A percentile compares a stretch with the other conserved stretches of the same genome.
Conservation (phyloP, 2,888 invertebrate species). For the Troides aeacus region DNA sequence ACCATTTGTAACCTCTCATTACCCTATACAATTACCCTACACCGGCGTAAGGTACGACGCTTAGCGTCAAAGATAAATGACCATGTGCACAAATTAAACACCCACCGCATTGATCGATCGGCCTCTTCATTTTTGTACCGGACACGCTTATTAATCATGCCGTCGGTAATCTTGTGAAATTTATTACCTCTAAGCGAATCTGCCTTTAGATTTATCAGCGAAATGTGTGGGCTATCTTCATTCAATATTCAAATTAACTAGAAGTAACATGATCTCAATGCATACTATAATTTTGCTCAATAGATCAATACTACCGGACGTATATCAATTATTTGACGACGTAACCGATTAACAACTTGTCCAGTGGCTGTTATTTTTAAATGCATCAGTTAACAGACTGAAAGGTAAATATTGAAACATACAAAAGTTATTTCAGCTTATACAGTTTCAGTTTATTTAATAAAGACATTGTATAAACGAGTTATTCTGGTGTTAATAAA, state of each 20-base stretch:
- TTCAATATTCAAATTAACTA: conserved; percentile 19
- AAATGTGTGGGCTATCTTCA: conserved; percentile 67
- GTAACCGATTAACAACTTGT: background rate
- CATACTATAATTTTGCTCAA: background rate
- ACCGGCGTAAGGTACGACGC: conserved; percentile 45
- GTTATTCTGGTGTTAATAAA: too few relatives aligned
- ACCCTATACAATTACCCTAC: conserved; percentile 57
- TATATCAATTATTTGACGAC: background rate
- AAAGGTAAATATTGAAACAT: too few relatives aligned
- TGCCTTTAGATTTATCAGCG: conserved; percentile 74
- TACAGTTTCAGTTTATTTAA: too few relatives aligned
- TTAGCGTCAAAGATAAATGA: conserved; percentile 73
- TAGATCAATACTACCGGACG: background rate
- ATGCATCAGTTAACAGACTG: too few relatives aligned
- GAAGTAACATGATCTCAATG: conserved; percentile 6
- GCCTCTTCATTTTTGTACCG: conserved; percentile 73
- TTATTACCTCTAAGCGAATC: conserved; percentile 79
- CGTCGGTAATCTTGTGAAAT: conserved; percentile 75
- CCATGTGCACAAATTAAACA: conserved; percentile 71
- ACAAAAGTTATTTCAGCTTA: too few relatives aligned
- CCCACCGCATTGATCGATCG: conserved; percentile 74
- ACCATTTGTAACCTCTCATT: conserved; percentile 40
- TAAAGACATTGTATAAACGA: too few relatives aligned
- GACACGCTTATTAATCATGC: conserved; percentile 70
- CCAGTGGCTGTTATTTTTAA: too few relatives aligned